Evolutionary conservation across 2,797 vertebrate species (phyloP), one percentile per base, ranked within the genome.

Genomic region (Sphenodon punctatus): DNA sequence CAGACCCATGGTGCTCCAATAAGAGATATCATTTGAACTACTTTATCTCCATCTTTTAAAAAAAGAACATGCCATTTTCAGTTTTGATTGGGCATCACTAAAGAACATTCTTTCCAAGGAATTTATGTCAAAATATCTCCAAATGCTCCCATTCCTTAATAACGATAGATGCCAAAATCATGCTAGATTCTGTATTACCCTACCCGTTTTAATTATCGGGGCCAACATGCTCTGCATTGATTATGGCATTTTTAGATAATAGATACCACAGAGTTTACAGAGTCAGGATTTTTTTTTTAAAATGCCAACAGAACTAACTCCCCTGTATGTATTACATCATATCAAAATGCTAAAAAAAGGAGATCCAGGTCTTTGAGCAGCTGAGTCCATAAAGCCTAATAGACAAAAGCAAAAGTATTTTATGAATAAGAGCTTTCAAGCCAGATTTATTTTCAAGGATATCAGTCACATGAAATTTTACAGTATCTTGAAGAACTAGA

Each of bases 271-370:
- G 63, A 15, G 36, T 85, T 85, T 81, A 56, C 61, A 67, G 41
- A 85, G 90, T 91, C 88, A 89, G 73, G 61, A 81, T 87, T 84
- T 73, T 67, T 36, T 89, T 80, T n/a, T n/a, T n/a, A n/a, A n/a
- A 66, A 27, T 3, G 4, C 88, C 85, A 93, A 88, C 90, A 89
- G 90, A 83, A 88, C 78, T 43, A 75, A 83, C 90, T 80, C 81
- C 70, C 85, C 68, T 79, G 73, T 83, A 63, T 79, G 36, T 59
- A 79, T 83, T 75, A 30, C 46, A 3, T 43, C 8, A 5, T 46
- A 53, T 27, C 53, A 43, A 86, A 67, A 49, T 41, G 85, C 51
- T 61, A 70, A 81, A 79, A 22, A 78, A 25, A 64, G 70, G 78
- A 82, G 71, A 81, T 10, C 83, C 75, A 75, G 58, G 78, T 75